Percentiles rank a stretch among this genome's conserved stretches.
phyloP scores from a whole-genome alignment of 2,113 vertebrate genomes.

The Lagenorhynchus albirostris region DNA sequence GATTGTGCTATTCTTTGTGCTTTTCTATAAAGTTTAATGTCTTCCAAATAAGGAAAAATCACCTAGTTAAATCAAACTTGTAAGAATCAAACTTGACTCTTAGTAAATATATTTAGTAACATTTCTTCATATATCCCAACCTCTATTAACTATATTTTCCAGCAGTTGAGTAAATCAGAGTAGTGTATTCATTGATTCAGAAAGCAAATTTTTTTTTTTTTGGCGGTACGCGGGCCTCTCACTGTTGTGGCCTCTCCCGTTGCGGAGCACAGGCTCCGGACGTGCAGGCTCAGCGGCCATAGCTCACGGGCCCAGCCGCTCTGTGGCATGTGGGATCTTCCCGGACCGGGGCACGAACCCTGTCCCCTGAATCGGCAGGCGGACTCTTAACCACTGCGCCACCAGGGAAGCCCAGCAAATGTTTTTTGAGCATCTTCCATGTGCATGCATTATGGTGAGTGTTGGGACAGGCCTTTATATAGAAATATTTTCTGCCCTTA shows the following conservation, averaged over 20 bases:
- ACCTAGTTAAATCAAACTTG: neutral
- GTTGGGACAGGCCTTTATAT: neutral
- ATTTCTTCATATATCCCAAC: neutral
- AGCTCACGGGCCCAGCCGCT: no score
- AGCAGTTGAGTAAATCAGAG: neutral
- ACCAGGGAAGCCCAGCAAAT: neutral
- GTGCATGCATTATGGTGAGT: neutral
- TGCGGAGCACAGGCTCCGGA: no score
- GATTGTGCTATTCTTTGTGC: neutral
- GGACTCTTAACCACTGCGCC: no score
- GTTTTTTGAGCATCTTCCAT: neutral
- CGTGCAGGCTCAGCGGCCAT: no score
- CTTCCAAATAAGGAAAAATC: neutral
- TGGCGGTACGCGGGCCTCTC: no score
- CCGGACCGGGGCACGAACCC: no score
- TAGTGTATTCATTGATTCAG: neutral
- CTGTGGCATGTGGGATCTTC: no score
- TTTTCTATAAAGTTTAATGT: neutral
- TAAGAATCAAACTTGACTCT: neutral
- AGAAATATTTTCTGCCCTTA: slow-evolving; percentile 1
- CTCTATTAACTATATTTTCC: neutral
- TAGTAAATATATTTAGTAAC: neutral
- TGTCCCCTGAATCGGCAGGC: no score
- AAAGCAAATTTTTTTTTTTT: neutral
- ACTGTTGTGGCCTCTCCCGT: no score